Conservation (phyloP, 2,888 invertebrate genomes). For the Trachelus troglodyta region DNA sequence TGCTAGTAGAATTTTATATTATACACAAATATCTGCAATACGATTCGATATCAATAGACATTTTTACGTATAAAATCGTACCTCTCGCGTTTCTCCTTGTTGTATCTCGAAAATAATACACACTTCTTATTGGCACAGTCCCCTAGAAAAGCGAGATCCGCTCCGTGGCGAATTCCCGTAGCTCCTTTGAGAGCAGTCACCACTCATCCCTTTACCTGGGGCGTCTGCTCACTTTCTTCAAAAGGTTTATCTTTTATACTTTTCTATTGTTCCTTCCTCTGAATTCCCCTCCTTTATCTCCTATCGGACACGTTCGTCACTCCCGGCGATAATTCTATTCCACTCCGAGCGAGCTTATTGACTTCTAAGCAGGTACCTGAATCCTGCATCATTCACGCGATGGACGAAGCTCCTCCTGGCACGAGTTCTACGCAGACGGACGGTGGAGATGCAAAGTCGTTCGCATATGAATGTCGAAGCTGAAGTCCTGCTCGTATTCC, state of each 20-base stretch:
- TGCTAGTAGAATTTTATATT: conserved; percentile 34
- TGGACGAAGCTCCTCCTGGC: too few relatives aligned
- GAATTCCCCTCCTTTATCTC: neutral
- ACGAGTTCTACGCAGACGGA: too few relatives aligned
- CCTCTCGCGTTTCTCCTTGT: conserved; percentile 3
- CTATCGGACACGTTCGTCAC: too few relatives aligned
- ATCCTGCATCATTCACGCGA: too few relatives aligned
- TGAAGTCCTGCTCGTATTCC: conserved; percentile 28
- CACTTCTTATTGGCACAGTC: conserved; percentile 13
- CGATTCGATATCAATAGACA: conserved; percentile 16
- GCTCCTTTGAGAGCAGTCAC: too few relatives aligned
- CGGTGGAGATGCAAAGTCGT: too few relatives aligned
- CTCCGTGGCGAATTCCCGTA: neutral
- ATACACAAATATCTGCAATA: conserved; percentile 24
- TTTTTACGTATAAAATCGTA: conserved; percentile 36
- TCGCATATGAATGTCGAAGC: neutral
- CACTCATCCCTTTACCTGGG: too few relatives aligned
- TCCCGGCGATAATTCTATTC: too few relatives aligned
- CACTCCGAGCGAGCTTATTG: too few relatives aligned
- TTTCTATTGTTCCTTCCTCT: conserved; percentile 9
- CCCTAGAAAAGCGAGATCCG: neutral
- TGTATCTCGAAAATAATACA: conserved; percentile 16
- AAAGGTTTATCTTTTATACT: conserved; percentile 6
- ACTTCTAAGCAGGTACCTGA: too few relatives aligned
- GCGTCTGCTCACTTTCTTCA: too few relatives aligned